phyloP scores from a whole-genome alignment of 2,797 vertebrate genomes.

The Tragopan temminckii region DNA sequence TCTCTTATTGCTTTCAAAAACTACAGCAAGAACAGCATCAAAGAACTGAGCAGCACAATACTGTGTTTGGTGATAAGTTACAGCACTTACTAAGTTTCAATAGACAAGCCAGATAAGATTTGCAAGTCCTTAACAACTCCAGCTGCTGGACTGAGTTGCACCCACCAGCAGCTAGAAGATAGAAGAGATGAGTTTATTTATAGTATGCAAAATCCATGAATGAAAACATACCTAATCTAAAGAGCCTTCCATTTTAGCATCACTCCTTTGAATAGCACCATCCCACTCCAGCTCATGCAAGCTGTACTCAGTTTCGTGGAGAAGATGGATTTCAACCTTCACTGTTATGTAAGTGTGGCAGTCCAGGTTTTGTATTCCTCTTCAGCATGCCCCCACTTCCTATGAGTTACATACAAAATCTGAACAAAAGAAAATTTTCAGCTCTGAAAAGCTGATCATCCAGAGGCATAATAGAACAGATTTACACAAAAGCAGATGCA shows the following conservation, averaged over 20 bases:
- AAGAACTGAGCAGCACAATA: background rate
- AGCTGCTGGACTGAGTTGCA: conserved; percentile 1
- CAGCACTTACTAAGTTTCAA: conserved; percentile 11
- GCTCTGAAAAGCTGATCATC: background rate
- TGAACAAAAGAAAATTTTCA: background rate
- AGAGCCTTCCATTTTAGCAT: background rate
- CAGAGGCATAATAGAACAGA: background rate
- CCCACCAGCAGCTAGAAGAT: conserved; percentile 24
- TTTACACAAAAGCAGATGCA: background rate
- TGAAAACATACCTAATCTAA: background rate
- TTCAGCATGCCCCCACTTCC: background rate
- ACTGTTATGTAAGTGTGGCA: background rate
- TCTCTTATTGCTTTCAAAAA: conserved; percentile 65
- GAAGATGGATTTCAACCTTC: background rate
- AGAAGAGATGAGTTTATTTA: conserved; percentile 20
- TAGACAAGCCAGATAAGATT: conserved; percentile 1
- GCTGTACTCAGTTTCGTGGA: background rate
- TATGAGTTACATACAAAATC: background rate
- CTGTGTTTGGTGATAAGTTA: background rate
- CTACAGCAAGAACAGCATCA: conserved; percentile 32
- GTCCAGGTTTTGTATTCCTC: background rate
- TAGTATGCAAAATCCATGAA: background rate
- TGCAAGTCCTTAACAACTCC: background rate
- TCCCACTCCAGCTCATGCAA: background rate
- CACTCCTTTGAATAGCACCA: background rate